Percentiles rank a stretch among this genome's conserved stretches.
Evolutionary conservation across 2,888 invertebrate genomes (phyloP).

Genomic region (Agrilus cyanescens): DNA sequence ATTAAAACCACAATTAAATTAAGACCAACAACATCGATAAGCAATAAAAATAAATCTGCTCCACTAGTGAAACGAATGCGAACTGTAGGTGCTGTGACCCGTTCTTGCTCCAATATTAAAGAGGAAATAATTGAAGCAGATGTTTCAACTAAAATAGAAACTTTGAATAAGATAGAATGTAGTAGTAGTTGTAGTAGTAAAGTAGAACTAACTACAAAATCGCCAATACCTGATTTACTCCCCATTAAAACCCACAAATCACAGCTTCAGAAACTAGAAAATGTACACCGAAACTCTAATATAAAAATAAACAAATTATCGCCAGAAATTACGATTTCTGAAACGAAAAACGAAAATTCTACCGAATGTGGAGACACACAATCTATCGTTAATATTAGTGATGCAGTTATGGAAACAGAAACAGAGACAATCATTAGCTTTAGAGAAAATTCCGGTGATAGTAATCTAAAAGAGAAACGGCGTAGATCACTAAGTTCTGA

Average conservation of each 20-base stretch:
- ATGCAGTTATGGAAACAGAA: constrained; percentile 30
- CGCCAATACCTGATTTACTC: constrained; percentile 32
- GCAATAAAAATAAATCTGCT: constrained; percentile 22
- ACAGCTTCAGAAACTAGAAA: constrained; percentile 13
- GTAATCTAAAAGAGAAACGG: constrained; percentile 24
- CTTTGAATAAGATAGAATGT: constrained; percentile 8
- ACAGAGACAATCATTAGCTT: constrained; percentile 34
- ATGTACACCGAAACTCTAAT: constrained; percentile 3
- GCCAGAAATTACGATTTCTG: too few relatives aligned
- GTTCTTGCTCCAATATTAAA: constrained; percentile 30
- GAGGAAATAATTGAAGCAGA: constrained; percentile 13
- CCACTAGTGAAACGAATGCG: constrained; percentile 34
- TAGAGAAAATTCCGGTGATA: constrained; percentile 20
- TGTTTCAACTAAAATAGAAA: background rate
- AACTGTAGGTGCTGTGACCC: constrained; percentile 56
- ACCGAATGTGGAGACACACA: constrained; percentile 22
- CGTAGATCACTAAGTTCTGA: constrained; percentile 26
- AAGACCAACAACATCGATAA: constrained; percentile 37
- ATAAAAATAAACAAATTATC: background rate
- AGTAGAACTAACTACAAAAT: constrained; percentile 18
- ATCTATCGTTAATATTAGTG: constrained; percentile 32
- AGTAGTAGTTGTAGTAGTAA: constrained; percentile 12
- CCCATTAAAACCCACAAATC: constrained; percentile 29
- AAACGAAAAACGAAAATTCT: background rate
- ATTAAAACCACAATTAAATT: constrained; percentile 57